Percentiles rank a stretch among this genome's conserved stretches.
Evolutionary conservation across 2,888 invertebrate species (phyloP).

Genomic region (Phyllotreta cruciferae): DNA sequence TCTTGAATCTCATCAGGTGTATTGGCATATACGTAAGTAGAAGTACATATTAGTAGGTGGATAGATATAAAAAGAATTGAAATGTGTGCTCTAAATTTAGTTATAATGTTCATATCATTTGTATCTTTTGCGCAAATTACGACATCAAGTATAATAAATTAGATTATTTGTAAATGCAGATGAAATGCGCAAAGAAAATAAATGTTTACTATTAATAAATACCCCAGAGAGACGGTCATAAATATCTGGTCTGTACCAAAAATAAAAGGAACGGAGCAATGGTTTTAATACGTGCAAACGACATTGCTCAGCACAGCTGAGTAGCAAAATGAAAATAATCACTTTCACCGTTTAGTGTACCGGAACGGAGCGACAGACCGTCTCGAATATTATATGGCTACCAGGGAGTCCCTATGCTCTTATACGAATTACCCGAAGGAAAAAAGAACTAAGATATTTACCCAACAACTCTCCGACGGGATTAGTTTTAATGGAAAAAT

Average conservation of each 20-base stretch:
- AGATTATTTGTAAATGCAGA: conserved; percentile 30
- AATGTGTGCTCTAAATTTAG: conserved; percentile 22
- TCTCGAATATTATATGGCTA: conserved; percentile 38
- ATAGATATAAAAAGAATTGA: neutral
- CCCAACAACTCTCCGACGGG: conserved; percentile 31
- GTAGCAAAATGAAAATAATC: conserved; percentile 46
- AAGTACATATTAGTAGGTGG: too few species aligned
- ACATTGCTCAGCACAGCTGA: conserved; percentile 42
- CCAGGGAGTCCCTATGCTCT: conserved; percentile 42
- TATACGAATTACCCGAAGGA: conserved; percentile 48
- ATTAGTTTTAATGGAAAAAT: conserved; percentile 37
- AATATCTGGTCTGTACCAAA: conserved; percentile 41
- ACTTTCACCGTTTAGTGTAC: conserved; percentile 48
- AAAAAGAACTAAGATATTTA: conserved; percentile 7
- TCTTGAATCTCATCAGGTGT: too few species aligned
- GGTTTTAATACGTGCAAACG: conserved; percentile 47
- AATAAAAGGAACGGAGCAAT: conserved; percentile 40
- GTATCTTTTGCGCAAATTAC: conserved; percentile 24
- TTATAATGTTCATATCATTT: conserved; percentile 20
- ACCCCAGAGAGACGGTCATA: conserved; percentile 39
- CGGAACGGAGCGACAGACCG: conserved; percentile 48
- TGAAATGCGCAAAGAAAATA: conserved; percentile 28
- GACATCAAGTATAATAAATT: conserved; percentile 30
- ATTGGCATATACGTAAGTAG: too few species aligned
- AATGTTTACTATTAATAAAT: conserved; percentile 41